These are phyloP conservation scores for Calameuta idolon DNA, from an alignment of 2,888 invertebrate genomes.

Conservation along the genomic window DNA sequence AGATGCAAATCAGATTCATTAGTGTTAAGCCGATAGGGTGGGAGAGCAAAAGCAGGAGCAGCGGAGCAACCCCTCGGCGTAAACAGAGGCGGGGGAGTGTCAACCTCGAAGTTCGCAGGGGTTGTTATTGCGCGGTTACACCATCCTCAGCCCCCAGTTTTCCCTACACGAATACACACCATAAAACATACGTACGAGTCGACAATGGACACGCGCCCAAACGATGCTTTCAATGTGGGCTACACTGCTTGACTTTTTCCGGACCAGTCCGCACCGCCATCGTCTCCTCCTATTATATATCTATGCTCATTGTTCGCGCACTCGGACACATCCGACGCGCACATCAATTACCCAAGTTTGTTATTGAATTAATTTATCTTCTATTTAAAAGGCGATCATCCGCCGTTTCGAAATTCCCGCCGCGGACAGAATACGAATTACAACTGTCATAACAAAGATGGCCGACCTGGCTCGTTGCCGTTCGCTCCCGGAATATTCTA, in stretches of 20 bases:
- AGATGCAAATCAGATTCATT: constrained; percentile 67
- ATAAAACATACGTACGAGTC: neutral
- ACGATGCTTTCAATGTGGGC: neutral
- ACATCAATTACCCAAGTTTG: neutral
- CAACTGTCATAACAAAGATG: neutral
- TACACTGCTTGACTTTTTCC: neutral
- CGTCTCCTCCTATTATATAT: neutral
- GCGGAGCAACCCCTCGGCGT: constrained; percentile 19
- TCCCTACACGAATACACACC: neutral
- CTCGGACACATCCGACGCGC: too few relatives aligned
- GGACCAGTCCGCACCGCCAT: neutral
- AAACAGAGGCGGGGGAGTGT: constrained; percentile 23
- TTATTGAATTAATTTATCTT: neutral
- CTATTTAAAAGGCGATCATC: neutral
- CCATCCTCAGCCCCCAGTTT: constrained; percentile 27
- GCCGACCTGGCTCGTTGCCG: neutral
- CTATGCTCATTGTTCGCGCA: neutral
- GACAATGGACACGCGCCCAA: neutral
- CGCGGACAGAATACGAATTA: neutral
- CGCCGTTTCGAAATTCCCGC: neutral
- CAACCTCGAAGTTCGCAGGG: constrained; percentile 34
- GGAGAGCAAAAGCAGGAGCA: constrained; percentile 23
- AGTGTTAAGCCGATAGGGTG: constrained; percentile 50
- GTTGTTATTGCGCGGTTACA: constrained; percentile 57
- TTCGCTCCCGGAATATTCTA: neutral